Evolutionary conservation across 2,113 vertebrate genomes (phyloP), one percentile per base, ranked within the genome.

Genomic region (Apodemus speciosus): DNA sequence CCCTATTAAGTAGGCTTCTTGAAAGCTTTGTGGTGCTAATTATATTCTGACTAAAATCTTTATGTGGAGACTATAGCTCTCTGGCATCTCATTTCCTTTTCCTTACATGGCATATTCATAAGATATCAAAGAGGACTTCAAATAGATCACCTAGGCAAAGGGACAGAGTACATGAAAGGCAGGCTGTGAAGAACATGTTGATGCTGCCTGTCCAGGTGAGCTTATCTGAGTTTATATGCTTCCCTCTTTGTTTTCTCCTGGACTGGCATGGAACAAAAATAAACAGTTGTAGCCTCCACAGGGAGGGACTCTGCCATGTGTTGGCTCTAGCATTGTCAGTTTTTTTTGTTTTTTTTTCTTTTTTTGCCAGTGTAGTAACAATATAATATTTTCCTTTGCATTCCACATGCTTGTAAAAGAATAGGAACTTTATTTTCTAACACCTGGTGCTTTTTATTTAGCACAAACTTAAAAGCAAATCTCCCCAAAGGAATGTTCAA

Each of bases 181-280:
- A 16, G 75, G 68, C 91, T 94, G 53, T 76, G 85, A 91, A 97
- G 88, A 93, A 96, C 91, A 95, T 95, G 94, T 91, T 96, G 92
- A 92, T 49, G 92, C 96, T 80, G 93, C 56, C 84, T 92, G 85
- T 96, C 96, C 79, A 95, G 93, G 75, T n/a, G 6, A 95, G 95
- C 27, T 58, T 92, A 95, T 96, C 97, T 80, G 73, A 91, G 93
- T 81, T 96, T 88, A 75, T 97, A 90, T 81, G 96, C 76, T 97
- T 96, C 96, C 96, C 51, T 94, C 89, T 94, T 46, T 92, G 94
- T 4, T 51, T 93, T 96, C 90, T 49, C 15, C 58, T 96, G 10
- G 91, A 96, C 77, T 97, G 79, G 85, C 96, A 85, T 64, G 89
- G 96, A 96, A 95, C 53, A 92, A 96, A 98, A 97, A 97, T 90